Base-by-base conservation (phyloP, 2,888 invertebrate genomes). In the Chirona hameri region DNA sequence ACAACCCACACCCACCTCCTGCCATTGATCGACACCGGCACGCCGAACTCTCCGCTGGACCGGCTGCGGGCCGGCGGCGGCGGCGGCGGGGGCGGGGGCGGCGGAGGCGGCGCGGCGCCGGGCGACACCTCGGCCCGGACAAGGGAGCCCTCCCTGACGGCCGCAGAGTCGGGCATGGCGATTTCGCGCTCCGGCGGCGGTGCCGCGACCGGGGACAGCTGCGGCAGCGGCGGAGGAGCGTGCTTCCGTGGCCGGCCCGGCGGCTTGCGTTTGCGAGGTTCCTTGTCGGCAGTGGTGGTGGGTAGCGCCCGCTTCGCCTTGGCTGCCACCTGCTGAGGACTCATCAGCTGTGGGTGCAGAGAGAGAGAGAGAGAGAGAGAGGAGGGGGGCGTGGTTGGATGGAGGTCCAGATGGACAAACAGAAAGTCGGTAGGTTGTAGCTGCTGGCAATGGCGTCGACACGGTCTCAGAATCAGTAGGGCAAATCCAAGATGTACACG, bases 211-310 rank as follows among this genome's bases (percentile, higher is more conserved):
- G 52, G 2, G 9, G 76, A 39, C 21, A 39, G 15, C 27, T 14
- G 7, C 80, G 52, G 29, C 52, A 21, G 18, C 7, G 80, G 52
- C 52, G 80, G 52, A 3, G 80, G 29, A 10, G 29, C 52, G 52
- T 55, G 80, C 48, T 55, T 48, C 29, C 80, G 80, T 14, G 80
- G 80, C 48, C 80, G 52, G 29, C 80, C 80, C 18, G 80, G 80
- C 14, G 80, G 80, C 52, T 80, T 80, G 27, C 80, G 80, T n/a
- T 80, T 80, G 52, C 80, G 80, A 12, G 39, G 80, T 18, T 80
- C 80, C 48, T 55, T 48, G 52, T 80, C 80, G 48, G 15, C 18
- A n/a, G 27, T 15, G 80, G 80, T 15, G 27, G 80, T 29, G 5
- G 76, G n/a, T 24, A 27, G 80, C 24, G 80, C n/a, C 21, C 80